Conservation (phyloP, 2,797 vertebrate genomes). For the Scleropages formosus region DNA sequence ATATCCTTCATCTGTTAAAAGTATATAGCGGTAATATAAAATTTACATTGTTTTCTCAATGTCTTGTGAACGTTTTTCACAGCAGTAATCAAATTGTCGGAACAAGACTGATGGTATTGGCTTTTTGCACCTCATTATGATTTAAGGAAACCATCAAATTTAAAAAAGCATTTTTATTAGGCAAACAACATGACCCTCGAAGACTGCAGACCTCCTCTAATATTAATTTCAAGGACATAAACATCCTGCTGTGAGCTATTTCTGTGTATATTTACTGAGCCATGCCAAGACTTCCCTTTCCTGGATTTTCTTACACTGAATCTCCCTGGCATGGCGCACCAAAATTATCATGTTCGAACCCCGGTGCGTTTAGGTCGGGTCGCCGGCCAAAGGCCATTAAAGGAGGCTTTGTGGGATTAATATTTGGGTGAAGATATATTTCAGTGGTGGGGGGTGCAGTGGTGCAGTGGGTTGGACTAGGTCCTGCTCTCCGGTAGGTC, state of each 20-base stretch:
- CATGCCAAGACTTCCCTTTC: conserved; percentile 55
- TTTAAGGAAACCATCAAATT: conserved; percentile 9
- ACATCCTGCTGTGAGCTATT: conserved; percentile 59
- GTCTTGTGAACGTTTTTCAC: too few relatives aligned
- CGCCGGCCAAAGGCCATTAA: conserved; percentile 43
- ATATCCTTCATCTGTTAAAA: too few relatives aligned
- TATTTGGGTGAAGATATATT: conserved; percentile 18
- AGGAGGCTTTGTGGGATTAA: conserved; percentile 30
- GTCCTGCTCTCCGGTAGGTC: too few relatives aligned
- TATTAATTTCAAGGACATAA: conserved; percentile 58
- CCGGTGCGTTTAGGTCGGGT: conserved; percentile 44
- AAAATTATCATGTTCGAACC: conserved; percentile 58
- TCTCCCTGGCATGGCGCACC: conserved; percentile 38
- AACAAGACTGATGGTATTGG: too few relatives aligned
- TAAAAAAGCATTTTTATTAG: conserved; percentile 38
- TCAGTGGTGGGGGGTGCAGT: too few relatives aligned
- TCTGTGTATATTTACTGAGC: conserved; percentile 62
- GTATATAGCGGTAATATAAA: too few relatives aligned
- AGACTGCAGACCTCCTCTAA: conserved; percentile 49
- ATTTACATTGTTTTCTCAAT: too few relatives aligned
- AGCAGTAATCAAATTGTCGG: too few relatives aligned
- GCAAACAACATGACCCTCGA: conserved; percentile 33
- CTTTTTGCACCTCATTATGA: conserved; percentile 23
- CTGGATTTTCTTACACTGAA: conserved; percentile 30
- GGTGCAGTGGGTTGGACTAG: too few relatives aligned